A percentile compares a stretch with the other conserved stretches of the same genome.
Conservation (phyloP, 2,113 vertebrate species). For the Pheucticus melanocephalus region DNA sequence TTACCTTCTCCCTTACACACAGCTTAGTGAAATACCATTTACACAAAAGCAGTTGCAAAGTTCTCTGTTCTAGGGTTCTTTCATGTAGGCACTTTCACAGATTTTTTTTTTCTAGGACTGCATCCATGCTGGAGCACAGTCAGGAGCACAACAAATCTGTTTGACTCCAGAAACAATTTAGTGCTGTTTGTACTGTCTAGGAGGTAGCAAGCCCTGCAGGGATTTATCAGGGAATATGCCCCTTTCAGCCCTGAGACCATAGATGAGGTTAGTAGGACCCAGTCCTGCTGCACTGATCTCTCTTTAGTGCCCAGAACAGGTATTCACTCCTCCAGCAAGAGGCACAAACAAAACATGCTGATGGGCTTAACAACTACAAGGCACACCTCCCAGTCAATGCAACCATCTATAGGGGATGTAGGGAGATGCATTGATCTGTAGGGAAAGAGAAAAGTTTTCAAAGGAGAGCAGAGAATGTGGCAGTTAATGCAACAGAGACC, state of each 20-base stretch:
- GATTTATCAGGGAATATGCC: not conserved
- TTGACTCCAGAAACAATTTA: not conserved
- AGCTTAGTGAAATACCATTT: not conserved
- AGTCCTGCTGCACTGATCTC: not conserved
- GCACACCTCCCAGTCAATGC: no score
- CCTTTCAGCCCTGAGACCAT: not conserved
- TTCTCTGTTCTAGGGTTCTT: not conserved
- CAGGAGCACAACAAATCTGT: not conserved
- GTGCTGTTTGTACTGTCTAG: not conserved
- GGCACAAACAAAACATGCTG: not conserved
- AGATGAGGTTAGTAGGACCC: rapidly evolving
- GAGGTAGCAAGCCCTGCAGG: not conserved
- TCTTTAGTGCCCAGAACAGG: not conserved
- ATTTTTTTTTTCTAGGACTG: not conserved
- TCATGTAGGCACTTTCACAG: no score
- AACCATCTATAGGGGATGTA: not conserved
- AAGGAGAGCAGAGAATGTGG: not conserved
- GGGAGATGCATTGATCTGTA: not conserved
- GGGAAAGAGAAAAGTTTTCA: not conserved
- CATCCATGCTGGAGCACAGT: not conserved
- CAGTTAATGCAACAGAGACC: not conserved
- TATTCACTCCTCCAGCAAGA: not conserved
- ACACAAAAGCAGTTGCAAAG: not conserved
- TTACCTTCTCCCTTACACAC: not conserved
- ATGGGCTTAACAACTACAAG: not conserved